Conservation (phyloP, 2,113 vertebrate species). For the Coryphaenoides rupestris region DNA sequence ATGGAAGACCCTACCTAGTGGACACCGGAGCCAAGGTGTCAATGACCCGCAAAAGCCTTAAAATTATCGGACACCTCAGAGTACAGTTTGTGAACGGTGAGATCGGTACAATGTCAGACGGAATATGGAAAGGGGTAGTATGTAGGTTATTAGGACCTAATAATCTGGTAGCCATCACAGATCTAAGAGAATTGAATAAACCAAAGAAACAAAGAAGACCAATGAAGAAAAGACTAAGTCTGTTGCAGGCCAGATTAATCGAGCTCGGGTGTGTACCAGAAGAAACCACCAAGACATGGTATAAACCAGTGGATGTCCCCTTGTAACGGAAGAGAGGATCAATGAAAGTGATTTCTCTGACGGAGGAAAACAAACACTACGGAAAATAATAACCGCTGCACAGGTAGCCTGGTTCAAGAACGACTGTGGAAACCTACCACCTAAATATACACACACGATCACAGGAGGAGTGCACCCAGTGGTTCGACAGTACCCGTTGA, state of each 20-base stretch:
- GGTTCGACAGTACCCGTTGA: background rate
- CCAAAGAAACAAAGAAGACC: background rate
- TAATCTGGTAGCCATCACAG: background rate
- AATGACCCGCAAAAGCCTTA: too few species aligned
- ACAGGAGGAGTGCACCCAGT: background rate
- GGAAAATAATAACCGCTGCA: background rate
- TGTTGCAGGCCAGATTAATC: background rate
- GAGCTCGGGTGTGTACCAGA: background rate
- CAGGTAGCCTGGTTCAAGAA: background rate
- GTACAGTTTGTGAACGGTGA: background rate
- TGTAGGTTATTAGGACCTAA: background rate
- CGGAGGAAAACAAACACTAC: background rate
- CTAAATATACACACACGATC: background rate
- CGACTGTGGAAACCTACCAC: background rate
- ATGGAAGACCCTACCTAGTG: background rate
- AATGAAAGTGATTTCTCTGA: background rate
- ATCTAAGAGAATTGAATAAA: background rate
- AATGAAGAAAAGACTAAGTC: background rate
- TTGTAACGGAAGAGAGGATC: background rate
- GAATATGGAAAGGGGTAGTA: background rate
- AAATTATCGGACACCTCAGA: background rate
- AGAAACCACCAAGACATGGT: background rate
- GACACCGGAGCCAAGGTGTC: too few species aligned
- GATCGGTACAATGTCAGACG: background rate
- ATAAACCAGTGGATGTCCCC: background rate